These are phyloP conservation scores for Thysanoteuthis rhombus DNA, from an alignment of 2,888 invertebrate species.

Conservation along the genomic window DNA sequence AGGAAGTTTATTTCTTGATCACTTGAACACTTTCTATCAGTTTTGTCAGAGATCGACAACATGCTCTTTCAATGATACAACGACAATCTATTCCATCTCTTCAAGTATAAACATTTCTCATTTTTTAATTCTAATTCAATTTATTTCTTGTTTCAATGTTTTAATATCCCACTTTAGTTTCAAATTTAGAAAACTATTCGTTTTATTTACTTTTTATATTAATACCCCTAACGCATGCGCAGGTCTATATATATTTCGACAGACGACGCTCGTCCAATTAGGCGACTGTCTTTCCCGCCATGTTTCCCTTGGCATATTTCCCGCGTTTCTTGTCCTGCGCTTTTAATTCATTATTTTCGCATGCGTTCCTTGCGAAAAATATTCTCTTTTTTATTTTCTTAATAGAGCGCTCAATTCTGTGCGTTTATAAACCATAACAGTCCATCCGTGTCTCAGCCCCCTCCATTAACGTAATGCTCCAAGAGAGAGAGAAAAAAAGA, in stretches of 20 bases:
- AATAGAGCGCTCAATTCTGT: neutral
- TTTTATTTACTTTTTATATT: neutral
- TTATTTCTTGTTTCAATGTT: neutral
- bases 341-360: neutral
- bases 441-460: neutral
- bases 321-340: neutral
- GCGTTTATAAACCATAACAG: neutral
- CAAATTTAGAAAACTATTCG: neutral
- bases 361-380: neutral
- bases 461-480: neutral
- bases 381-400: neutral
- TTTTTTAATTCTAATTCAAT: neutral
- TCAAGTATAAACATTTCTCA: neutral
- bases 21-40: neutral
- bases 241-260: neutral
- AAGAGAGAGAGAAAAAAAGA: neutral
- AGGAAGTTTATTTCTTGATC: neutral
- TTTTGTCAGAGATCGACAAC: neutral
- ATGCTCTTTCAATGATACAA: neutral
- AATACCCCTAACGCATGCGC: neutral
- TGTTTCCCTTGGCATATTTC: neutral
- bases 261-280: neutral
- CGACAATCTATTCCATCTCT: neutral
- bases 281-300: neutral
- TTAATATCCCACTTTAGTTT: neutral